Evolutionary conservation across 1,140 invertebrate species (phyloP).

Genomic region (Anagrus nilaparvatae): DNA sequence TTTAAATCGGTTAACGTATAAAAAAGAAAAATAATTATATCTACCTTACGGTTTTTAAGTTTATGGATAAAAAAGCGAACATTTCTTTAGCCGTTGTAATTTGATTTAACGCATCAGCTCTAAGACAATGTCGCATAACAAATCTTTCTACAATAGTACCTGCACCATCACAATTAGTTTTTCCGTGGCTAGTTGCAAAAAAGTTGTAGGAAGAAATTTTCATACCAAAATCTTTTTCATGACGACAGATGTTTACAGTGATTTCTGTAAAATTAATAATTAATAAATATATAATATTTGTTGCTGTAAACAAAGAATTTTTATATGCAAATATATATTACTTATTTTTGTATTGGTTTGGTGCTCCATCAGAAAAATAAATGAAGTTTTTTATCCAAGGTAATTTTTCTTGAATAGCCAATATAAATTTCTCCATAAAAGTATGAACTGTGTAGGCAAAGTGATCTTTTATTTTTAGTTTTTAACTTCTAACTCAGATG

Average conservation of each 20-base stretch:
- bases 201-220: conserved; percentile 11
- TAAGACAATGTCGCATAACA: too few species aligned
- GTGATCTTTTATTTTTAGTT: conserved; percentile 12
- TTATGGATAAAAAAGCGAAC: too few species aligned
- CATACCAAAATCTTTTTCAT: conserved; percentile 12
- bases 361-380: conserved; percentile 14
- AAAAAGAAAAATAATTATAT: too few species aligned
- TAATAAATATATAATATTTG: too few species aligned
- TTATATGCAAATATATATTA: neutral
- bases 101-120: too few species aligned
- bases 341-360: conserved; percentile 14
- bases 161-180: conserved; percentile 9
- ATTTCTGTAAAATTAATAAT: conserved; percentile 1
- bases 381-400: conserved; percentile 14
- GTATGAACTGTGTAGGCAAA: conserved; percentile 11
- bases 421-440: conserved; percentile 8
- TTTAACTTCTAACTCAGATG: conserved; percentile 2
- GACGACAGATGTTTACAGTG: conserved; percentile 9
- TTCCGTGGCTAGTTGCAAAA: conserved; percentile 13
- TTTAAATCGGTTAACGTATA: too few species aligned
- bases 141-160: conserved; percentile 9
- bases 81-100: too few species aligned
- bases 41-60: too few species aligned
- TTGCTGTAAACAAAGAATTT: too few species aligned
- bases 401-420: conserved; percentile 8